These are phyloP conservation scores for Trachelus iudaicus DNA, from an alignment of 2,888 invertebrate genomes.

Conservation along the genomic window DNA sequence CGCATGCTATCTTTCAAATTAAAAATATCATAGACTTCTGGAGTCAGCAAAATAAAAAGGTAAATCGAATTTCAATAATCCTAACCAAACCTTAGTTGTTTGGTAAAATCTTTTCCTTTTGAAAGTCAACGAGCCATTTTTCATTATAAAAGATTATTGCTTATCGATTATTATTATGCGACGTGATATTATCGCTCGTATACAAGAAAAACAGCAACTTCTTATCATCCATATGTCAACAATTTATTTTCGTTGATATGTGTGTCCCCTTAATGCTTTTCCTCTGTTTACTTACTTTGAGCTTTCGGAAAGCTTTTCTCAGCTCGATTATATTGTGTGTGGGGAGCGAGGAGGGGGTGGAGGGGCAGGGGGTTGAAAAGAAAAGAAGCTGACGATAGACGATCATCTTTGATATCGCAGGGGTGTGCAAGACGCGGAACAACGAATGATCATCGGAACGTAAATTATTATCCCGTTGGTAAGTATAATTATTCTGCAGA, in stretches of 20 bases:
- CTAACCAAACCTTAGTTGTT: neutral
- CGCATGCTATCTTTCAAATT: neutral
- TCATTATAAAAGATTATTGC: neutral
- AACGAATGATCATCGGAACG: neutral
- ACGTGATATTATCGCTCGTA: neutral
- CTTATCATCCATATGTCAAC: neutral
- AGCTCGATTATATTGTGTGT: neutral
- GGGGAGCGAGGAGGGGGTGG: no score
- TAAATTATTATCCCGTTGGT: neutral
- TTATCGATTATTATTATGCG: neutral
- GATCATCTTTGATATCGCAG: neutral
- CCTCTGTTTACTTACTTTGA: neutral
- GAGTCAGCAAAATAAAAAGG: neutral
- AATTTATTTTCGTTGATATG: neutral
- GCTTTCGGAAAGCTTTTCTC: neutral
- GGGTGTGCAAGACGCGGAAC: neutral
- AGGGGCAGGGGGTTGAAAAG: neutral
- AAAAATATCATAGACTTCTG: neutral
- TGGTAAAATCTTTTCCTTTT: neutral
- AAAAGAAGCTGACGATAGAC: neutral
- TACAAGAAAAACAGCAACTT: neutral
- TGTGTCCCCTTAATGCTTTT: neutral
- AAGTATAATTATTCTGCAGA: neutral
- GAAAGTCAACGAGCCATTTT: neutral
- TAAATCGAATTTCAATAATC: neutral